Conservation (phyloP, 2,797 vertebrate species). For the Periophthalmus magnuspinnatus region DNA sequence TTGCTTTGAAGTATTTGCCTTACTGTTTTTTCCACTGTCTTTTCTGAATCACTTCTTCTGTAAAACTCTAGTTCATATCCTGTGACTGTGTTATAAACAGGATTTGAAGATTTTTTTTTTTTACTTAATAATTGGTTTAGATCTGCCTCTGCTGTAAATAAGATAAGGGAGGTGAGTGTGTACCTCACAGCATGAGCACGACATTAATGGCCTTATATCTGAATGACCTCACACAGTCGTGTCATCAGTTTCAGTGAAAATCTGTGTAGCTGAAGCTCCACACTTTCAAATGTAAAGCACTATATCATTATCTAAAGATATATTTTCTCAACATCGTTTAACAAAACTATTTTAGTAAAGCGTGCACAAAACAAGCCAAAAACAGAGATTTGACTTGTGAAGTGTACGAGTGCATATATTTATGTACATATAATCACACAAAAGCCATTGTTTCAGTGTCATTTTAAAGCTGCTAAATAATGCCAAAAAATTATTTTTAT, state of each 20-base stretch:
- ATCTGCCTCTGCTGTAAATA: conserved; percentile 74
- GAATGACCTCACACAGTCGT: conserved; percentile 80
- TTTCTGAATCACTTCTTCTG: conserved; percentile 34
- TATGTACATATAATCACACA: conserved; percentile 72
- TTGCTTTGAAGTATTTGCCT: conserved; percentile 21
- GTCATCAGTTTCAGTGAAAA: conserved; percentile 67
- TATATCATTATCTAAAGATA: conserved; percentile 71
- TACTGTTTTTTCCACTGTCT: conserved; percentile 15
- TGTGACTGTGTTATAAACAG: conserved; percentile 65
- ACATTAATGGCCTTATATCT: conserved; percentile 84
- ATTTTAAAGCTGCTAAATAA: conserved; percentile 83
- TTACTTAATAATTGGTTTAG: conserved; percentile 51
- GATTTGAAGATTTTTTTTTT: conserved; percentile 45
- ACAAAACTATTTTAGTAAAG: conserved; percentile 78
- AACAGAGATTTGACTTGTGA: conserved; percentile 63
- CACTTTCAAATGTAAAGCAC: conserved; percentile 75
- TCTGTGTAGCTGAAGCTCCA: conserved; percentile 66
- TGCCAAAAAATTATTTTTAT: conserved; percentile 79
- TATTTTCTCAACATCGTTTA: conserved; percentile 78
- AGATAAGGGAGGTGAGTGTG: conserved; percentile 70
- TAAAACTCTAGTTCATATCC: conserved; percentile 48
- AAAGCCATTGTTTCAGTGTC: conserved; percentile 81
- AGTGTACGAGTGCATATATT: conserved; percentile 51
- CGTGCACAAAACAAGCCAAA: conserved; percentile 69
- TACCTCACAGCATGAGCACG: conserved; percentile 91